Percentiles rank a stretch among this genome's conserved stretches.
Evolutionary conservation across 2,888 invertebrate species (phyloP).

Genomic region (Eurytoma adleriae): DNA sequence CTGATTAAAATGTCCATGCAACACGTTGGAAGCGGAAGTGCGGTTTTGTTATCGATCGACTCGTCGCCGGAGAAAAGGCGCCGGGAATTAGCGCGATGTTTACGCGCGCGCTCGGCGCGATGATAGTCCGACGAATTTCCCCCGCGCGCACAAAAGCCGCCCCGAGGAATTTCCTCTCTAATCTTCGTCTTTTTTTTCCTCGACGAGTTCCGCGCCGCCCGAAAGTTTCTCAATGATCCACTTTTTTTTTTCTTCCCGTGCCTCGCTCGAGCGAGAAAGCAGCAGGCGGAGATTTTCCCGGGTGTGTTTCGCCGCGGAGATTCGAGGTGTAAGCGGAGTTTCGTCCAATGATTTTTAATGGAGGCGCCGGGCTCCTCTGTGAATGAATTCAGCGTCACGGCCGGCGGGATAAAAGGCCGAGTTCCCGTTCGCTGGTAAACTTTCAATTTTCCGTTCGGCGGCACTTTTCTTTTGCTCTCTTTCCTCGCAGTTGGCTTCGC

Average conservation of each 20-base stretch:
- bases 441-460: conserved; percentile 1
- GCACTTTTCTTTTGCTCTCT: neutral
- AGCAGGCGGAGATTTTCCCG: neutral
- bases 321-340: neutral
- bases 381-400: conserved; percentile 19
- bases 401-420: neutral
- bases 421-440: neutral
- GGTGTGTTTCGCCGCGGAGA: neutral
- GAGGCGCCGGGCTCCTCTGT: neutral
- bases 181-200: conserved; percentile 19
- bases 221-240: conserved; percentile 55
- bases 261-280: neutral
- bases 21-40: too few species aligned
- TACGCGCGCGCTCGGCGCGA: too few species aligned
- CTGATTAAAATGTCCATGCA: too few species aligned
- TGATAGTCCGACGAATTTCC: too few species aligned
- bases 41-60: too few species aligned
- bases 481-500: neutral
- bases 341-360: conserved; percentile 34
- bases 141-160: neutral
- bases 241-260: neutral
- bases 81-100: too few species aligned
- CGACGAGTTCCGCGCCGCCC: neutral
- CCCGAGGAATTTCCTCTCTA: conserved; percentile 33
- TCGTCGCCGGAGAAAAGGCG: too few species aligned